A percentile compares a stretch with the other conserved stretches of the same genome.
Evolutionary conservation across 2,888 invertebrate species (phyloP).

Genomic region (Pedicia rivosa): DNA sequence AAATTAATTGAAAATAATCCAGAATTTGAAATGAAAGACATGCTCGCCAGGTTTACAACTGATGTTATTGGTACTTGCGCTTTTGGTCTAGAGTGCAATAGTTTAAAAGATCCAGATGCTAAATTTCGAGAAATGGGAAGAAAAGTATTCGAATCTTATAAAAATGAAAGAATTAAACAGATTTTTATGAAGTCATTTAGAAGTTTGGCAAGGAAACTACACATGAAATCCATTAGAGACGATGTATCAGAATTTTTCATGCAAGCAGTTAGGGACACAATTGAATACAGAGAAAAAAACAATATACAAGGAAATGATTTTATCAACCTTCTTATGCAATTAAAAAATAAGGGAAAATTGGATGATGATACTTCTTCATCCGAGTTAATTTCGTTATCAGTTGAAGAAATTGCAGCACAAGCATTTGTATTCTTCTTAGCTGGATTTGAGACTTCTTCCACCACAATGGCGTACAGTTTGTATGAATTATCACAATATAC

Average conservation of each 20-base stretch:
- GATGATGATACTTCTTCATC: conserved; percentile 17
- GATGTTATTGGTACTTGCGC: conserved; percentile 33
- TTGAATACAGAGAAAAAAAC: conserved; percentile 27
- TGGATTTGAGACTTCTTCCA: conserved; percentile 32
- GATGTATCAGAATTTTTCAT: conserved; percentile 19
- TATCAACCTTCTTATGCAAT: conserved; percentile 31
- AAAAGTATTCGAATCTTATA: neutral
- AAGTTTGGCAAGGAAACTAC: neutral
- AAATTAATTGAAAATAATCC: conserved; percentile 19
- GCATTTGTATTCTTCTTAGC: conserved; percentile 30
- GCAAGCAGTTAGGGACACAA: conserved; percentile 25
- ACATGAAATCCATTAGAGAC: neutral
- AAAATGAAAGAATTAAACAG: neutral
- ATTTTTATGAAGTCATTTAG: neutral
- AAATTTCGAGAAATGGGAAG: conserved; percentile 21
- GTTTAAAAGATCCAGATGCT: conserved; percentile 26
- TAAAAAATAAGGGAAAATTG: conserved; percentile 27
- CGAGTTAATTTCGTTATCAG: conserved; percentile 21
- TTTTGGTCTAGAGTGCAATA: conserved; percentile 31
- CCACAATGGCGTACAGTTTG: conserved; percentile 25
- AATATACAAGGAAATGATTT: conserved; percentile 30
- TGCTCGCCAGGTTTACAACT: conserved; percentile 22
- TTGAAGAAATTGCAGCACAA: conserved; percentile 26
- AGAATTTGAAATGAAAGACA: conserved; percentile 32
- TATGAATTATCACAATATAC: conserved; percentile 30